Base-by-base conservation (phyloP, 2,797 vertebrate genomes). In the Numenius phaeopus region DNA sequence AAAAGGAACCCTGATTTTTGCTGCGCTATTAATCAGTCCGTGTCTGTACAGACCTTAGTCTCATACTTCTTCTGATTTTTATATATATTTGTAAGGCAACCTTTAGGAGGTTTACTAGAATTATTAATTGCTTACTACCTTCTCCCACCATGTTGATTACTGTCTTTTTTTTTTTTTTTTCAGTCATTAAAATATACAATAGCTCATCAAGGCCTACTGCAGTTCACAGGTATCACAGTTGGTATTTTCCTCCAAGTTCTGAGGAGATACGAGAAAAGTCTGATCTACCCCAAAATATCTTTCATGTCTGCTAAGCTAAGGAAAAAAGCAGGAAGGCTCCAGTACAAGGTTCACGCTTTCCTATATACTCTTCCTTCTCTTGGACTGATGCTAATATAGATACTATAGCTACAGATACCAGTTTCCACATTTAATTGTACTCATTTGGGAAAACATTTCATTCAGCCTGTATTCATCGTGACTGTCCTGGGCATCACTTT, bases 71-170 rank as follows among this genome's bases (percentile, higher is more conserved):
- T 90, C 22, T 66, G 62, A 71, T 57, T 77, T 82, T 26, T 58
- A 93, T n/a, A 57, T 5, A n/a, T 65, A 61, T 82, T 93, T 70
- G 19, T 58, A 82, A 81, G 14, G 24, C 5, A 88, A 82, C 34
- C 24, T 90, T 44, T 82, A 87, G 30, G 39, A 61, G 4, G 18
- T 47, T 67, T 83, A 40, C 83, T 71, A 88, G 62, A 96, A 94
- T 87, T 90, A 90, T 40, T 77, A 76, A 89, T 55, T 37, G 10
- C 14, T 86, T 84, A 65, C 76, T 84, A 65, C 78, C 95, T 95
- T 87, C 91, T 62, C 21, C 69, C 10, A 13, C 10, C 39, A n/a
- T n/a, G 27, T 50, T 96, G 71, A 90, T 87, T 89, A 22, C 5
- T 37, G 12, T 2, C 2, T 23, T 21, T 18, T 40, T 54, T 52